A percentile compares a stretch with the other conserved stretches of the same genome.
phyloP scores from a whole-genome alignment of 1,140 invertebrate species.

The Meloidogyne hapla region DNA sequence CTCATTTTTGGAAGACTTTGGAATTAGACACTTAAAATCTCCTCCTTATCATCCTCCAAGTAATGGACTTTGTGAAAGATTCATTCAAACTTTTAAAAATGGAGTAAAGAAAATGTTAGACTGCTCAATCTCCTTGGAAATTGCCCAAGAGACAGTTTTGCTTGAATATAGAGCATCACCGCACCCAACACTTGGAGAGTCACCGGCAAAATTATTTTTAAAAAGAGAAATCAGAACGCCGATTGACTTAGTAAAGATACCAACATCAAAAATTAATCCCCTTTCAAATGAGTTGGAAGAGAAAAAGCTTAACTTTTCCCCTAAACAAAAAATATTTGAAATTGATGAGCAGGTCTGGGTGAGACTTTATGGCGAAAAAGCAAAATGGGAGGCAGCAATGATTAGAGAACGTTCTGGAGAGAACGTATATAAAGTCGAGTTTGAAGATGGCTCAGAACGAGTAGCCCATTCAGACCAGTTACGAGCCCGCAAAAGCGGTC shows the following conservation, averaged over 20 bases:
- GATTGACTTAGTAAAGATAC: constrained; percentile 10
- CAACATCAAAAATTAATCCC: background rate
- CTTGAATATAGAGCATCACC: constrained; percentile 7
- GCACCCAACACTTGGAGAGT: background rate
- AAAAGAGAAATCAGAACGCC: constrained; percentile 1
- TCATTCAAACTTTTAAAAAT: constrained; percentile 23
- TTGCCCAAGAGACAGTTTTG: background rate
- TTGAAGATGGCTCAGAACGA: constrained; percentile 5
- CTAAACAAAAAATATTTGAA: background rate
- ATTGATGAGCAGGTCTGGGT: background rate
- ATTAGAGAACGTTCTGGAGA: background rate
- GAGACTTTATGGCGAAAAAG: background rate
- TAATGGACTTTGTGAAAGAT: constrained; percentile 23
- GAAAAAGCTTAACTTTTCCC: background rate
- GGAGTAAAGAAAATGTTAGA: constrained; percentile 9
- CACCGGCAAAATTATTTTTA: background rate
- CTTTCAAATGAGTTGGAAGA: background rate
- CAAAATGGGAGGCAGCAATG: background rate
- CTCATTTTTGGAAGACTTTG: constrained; percentile 16
- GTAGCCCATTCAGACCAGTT: background rate
- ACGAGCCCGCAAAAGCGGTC: background rate
- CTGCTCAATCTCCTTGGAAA: background rate
- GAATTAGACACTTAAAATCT: constrained; percentile 1
- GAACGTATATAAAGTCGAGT: background rate
- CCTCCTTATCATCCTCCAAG: constrained; percentile 26